Evolutionary conservation across 1,140 invertebrate genomes (phyloP), one percentile per base, ranked within the genome.

Genomic region (Popillia japonica): DNA sequence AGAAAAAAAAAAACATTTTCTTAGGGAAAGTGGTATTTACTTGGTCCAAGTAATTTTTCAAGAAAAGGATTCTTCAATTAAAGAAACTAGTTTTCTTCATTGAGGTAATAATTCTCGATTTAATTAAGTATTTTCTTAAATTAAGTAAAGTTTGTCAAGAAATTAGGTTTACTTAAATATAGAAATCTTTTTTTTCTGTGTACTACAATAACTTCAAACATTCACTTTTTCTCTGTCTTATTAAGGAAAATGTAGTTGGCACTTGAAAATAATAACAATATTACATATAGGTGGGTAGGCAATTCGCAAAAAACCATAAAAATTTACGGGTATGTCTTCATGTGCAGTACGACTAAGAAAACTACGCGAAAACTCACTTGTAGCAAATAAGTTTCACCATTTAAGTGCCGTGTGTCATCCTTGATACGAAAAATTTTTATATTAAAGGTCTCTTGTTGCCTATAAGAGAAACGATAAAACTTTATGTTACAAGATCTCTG

Each of bases 191-290:
- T n/a, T n/a, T n/a, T n/a, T n/a, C n/a, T n/a, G n/a, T n/a, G n/a
- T 34, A 34, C 27, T 4, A 34, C 27, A 34, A 34, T 34, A 34
- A 3, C 48, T 17, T n/a, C 14, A 48, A 17, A 55, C 11, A 55
- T 55, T 6, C 48, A 6, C 11, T 55, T 55, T 55, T 17, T n/a
- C 14, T 17, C n/a, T 55, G 17, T 55, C 14, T 55, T 55, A 55
- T 17, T 55, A 55, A 55, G 48, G 17, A 14, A 17, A 34, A 34
- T 34, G 27, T 34, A 34, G 17, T 55, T 14, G 48, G 48, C 14
- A 55, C 48, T 55, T 55, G 11, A 17, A 55, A 55, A 55, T n/a
- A 55, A 55, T 55, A 55, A 55, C 48, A 55, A 55, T 55, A 55
- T 55, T 55, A 55, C 48, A 55, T 34, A 34, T 34, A 34, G 27